Evolutionary conservation across 1,140 invertebrate genomes (phyloP).

Genomic region (Gonioctena quinquepunctata): DNA sequence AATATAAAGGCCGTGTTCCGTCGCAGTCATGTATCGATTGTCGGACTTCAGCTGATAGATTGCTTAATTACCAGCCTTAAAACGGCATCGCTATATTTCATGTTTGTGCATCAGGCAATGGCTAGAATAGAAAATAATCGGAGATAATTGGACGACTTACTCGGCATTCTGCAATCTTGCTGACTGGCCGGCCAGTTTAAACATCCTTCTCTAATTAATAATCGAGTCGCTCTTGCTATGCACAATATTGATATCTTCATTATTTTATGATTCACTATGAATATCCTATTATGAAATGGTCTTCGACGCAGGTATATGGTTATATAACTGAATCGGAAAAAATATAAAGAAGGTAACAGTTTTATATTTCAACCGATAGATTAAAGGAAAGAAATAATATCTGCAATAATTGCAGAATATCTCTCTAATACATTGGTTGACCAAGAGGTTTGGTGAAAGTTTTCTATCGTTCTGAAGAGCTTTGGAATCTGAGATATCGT

Average conservation of each 20-base stretch:
- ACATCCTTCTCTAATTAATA: constrained; percentile 34
- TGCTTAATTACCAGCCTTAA: constrained; percentile 47
- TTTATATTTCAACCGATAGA: too few relatives aligned
- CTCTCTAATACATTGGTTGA: too few relatives aligned
- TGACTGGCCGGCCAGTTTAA: constrained; percentile 18
- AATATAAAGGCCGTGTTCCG: constrained; percentile 17
- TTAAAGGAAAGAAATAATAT: too few relatives aligned
- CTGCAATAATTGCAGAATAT: too few relatives aligned
- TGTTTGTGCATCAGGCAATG: constrained; percentile 16
- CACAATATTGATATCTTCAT: constrained; percentile 36
- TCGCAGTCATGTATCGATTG: constrained; percentile 19
- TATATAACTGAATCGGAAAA: too few relatives aligned
- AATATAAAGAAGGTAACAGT: too few relatives aligned
- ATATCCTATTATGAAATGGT: background rate
- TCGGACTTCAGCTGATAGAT: constrained; percentile 46
- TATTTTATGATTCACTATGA: constrained; percentile 15
- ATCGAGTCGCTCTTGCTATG: constrained; percentile 16
- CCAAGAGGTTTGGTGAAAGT: too few relatives aligned
- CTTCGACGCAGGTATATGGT: too few relatives aligned
- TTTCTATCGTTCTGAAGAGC: too few relatives aligned
- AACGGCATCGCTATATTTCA: constrained; percentile 43
- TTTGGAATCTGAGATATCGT: too few relatives aligned
- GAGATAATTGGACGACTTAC: constrained; percentile 47
- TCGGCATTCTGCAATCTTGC: constrained; percentile 31
- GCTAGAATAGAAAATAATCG: constrained; percentile 41